A percentile compares a stretch with the other conserved stretches of the same genome.
Evolutionary conservation across 2,888 invertebrate species (phyloP).

Genomic region (Pimpla rufipes): DNA sequence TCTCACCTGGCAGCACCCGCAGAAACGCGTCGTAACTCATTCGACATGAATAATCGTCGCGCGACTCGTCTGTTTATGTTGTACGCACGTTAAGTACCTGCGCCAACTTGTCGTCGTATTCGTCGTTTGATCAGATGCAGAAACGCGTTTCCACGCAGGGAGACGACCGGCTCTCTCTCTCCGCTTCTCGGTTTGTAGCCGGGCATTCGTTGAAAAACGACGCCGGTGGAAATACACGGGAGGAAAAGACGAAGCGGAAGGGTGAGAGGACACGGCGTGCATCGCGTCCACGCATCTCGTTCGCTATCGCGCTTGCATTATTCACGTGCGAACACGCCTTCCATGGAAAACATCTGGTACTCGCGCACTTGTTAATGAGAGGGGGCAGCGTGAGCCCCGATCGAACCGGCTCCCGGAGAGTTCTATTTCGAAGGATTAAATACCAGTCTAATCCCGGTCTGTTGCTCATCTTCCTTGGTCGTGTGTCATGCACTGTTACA

Average conservation of each 20-base stretch:
- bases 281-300: constrained; percentile 51
- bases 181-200: constrained; percentile 41
- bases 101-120: constrained; percentile 61
- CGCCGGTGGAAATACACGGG: constrained; percentile 41
- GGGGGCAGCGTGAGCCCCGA: constrained; percentile 40
- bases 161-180: constrained; percentile 3
- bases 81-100: constrained; percentile 55
- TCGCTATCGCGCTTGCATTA: constrained; percentile 65
- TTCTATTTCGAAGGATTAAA: constrained; percentile 76
- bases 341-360: constrained; percentile 73
- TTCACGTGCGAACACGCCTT: constrained; percentile 72
- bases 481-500: constrained; percentile 49
- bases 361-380: constrained; percentile 75
- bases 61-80: constrained; percentile 64
- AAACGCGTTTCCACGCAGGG: constrained; percentile 63
- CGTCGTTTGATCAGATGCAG: constrained; percentile 65
- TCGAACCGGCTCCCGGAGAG: constrained; percentile 60
- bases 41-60: constrained; percentile 65
- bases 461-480: constrained; percentile 56
- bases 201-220: constrained; percentile 46
- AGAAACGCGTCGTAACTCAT: constrained; percentile 63
- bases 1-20: constrained; percentile 48
- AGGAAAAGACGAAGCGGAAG: constrained; percentile 20
- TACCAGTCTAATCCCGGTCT: constrained; percentile 72
- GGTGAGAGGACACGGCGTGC: constrained; percentile 51